These are phyloP conservation scores for Cassiopea andromeda DNA, from an alignment of 30 jellyfish, hydroid and myxozoan species.

Conservation along the genomic window DNA sequence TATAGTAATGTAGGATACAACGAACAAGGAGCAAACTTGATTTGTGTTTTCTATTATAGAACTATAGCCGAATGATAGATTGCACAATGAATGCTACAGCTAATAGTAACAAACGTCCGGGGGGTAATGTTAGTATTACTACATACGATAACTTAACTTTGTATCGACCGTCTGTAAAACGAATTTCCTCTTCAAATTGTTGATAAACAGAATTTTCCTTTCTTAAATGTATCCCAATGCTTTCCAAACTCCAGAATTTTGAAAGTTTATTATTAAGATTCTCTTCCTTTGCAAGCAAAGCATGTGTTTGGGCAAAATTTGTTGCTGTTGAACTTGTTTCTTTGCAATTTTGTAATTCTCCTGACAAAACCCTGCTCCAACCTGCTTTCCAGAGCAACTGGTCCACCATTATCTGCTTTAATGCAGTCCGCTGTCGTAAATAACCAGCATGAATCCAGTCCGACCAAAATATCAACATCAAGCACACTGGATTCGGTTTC, in stretches of 20 bases:
- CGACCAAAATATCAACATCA: slow-evolving; percentile 30
- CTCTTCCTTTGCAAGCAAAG: not conserved
- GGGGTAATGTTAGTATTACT: slow-evolving; percentile 23
- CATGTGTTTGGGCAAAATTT: slow-evolving; percentile 25
- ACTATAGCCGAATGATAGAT: slow-evolving; percentile 8
- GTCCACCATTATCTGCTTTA: slow-evolving; percentile 49
- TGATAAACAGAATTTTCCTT: not conserved
- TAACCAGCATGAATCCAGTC: slow-evolving; percentile 46
- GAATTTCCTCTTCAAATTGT: slow-evolving; percentile 21
- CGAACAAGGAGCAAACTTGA: not conserved
- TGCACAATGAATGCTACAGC: slow-evolving; percentile 8
- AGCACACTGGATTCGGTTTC: not conserved
- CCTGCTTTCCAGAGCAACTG: slow-evolving; percentile 20
- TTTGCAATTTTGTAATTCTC: slow-evolving; percentile 12
- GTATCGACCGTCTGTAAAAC: slow-evolving; percentile 40
- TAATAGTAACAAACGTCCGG: slow-evolving; percentile 29
- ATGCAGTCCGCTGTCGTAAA: slow-evolving; percentile 15
- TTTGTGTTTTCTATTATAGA: not conserved
- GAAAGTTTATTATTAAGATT: slow-evolving; percentile 9
- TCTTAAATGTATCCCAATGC: slow-evolving; percentile 16
- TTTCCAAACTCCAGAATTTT: slow-evolving; percentile 31
- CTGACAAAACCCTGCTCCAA: slow-evolving; percentile 45
- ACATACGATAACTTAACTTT: slow-evolving; percentile 48
- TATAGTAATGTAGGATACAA: not conserved
- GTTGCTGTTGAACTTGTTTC: not conserved